Evolutionary conservation across 2,113 vertebrate species (phyloP).

Genomic region (Catharus bicknelli): DNA sequence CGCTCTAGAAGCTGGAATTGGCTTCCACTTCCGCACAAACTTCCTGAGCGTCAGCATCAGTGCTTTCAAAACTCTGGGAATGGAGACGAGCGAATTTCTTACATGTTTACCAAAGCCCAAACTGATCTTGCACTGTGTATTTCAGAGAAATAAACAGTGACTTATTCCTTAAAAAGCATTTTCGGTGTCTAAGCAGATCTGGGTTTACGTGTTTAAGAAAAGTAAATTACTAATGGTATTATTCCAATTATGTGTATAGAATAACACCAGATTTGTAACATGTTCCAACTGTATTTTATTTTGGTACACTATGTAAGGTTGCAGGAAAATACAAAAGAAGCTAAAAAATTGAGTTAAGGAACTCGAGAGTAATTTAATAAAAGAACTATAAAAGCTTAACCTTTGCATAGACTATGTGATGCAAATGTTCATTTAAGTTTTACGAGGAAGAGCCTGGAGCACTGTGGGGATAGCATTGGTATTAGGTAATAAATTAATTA

Average conservation of each 20-base stretch:
- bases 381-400: not conserved
- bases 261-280: not conserved
- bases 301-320: not conserved
- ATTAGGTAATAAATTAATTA: not conserved
- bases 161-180: accelerated
- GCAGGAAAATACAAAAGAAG: not conserved
- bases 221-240: not conserved
- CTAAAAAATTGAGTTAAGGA: not conserved
- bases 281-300: not conserved
- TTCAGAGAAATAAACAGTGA: not conserved
- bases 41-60: not conserved
- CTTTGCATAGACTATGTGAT: not conserved
- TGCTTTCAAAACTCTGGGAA: not conserved
- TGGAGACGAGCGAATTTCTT: not conserved
- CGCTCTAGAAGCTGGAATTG: accelerated
- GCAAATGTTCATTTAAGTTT: not conserved
- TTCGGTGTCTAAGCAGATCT: not conserved
- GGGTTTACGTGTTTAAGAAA: not conserved
- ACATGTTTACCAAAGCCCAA: not conserved
- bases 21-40: not conserved
- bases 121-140: not conserved
- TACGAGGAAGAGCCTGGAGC: not conserved
- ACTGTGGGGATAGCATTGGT: accelerated
- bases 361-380: not conserved
- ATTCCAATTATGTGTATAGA: not conserved